A percentile compares a stretch with the other conserved stretches of the same genome.
Conservation (phyloP, 1,140 invertebrate species). For the Anastatus disparis region DNA sequence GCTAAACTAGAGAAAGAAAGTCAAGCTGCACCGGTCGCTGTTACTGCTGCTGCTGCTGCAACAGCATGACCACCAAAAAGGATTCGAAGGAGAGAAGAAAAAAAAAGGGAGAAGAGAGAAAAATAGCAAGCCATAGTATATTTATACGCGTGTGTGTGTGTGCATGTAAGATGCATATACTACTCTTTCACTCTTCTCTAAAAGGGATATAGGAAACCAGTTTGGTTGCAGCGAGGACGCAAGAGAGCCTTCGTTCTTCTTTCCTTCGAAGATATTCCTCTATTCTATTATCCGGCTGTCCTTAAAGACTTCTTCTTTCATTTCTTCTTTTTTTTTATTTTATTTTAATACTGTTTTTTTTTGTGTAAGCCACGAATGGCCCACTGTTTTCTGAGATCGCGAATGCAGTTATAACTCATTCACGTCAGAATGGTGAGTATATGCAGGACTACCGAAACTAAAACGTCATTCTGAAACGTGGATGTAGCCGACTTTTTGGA, state of each 20-base stretch:
- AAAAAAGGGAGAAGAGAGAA: not conserved
- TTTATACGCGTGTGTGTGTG: conserved; percentile 13
- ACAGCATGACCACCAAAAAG: conserved; percentile 25
- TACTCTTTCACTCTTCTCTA: too few species aligned
- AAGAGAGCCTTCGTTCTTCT: conserved; percentile 43
- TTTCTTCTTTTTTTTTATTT: too few species aligned
- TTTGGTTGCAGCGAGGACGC: conserved; percentile 46
- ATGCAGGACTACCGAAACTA: conserved; percentile 24
- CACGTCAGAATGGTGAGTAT: conserved; percentile 36
- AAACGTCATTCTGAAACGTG: conserved; percentile 25
- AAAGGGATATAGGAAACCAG: conserved; percentile 54
- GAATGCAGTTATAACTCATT: conserved; percentile 48
- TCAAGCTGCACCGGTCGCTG: conserved; percentile 30
- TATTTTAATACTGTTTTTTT: not conserved
- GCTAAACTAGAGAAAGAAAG: conserved; percentile 28
- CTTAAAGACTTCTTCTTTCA: conserved; percentile 37
- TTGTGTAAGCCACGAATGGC: conserved; percentile 3
- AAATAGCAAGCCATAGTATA: not conserved
- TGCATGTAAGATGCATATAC: too few species aligned
- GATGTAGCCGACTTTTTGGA: not conserved
- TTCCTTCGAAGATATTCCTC: conserved; percentile 46
- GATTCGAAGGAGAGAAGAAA: not conserved
- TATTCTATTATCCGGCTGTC: conserved; percentile 50
- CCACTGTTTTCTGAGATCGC: conserved; percentile 15
- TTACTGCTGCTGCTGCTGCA: not conserved